phyloP scores from a whole-genome alignment of 2,797 vertebrate species.

The Poeciliopsis turneri region DNA sequence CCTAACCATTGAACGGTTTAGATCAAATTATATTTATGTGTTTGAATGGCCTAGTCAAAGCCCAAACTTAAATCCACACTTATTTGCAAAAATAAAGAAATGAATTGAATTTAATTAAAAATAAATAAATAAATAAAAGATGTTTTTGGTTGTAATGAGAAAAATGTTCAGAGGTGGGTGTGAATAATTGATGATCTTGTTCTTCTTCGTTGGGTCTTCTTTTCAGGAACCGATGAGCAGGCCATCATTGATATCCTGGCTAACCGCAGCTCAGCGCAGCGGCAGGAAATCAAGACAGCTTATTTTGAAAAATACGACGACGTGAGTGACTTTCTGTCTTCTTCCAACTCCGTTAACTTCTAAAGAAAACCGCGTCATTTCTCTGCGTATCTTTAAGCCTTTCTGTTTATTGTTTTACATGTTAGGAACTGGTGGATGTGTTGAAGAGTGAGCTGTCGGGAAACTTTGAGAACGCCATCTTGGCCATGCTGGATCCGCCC shows the following conservation, averaged over 20 bases:
- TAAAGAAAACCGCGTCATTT: background rate
- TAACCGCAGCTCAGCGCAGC: constrained; percentile 73
- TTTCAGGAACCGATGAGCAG: constrained; percentile 83
- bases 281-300: constrained; percentile 80
- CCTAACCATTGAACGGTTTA: background rate
- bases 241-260: constrained; percentile 84
- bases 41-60: background rate
- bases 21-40: background rate
- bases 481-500: constrained; percentile 82
- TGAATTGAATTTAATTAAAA: background rate
- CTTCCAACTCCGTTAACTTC: background rate
- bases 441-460: constrained; percentile 81
- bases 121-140: background rate
- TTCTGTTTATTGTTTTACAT: background rate
- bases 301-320: constrained; percentile 85
- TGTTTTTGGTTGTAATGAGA: background rate
- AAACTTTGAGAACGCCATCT: constrained; percentile 82
- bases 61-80: background rate
- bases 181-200: background rate
- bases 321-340: constrained; percentile 55
- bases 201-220: background rate
- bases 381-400: background rate
- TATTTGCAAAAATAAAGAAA: background rate
- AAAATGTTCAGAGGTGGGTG: background rate
- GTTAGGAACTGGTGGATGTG: constrained; percentile 80